phyloP scores from a whole-genome alignment of 2,797 vertebrate genomes.

The Gallinago stenura region DNA sequence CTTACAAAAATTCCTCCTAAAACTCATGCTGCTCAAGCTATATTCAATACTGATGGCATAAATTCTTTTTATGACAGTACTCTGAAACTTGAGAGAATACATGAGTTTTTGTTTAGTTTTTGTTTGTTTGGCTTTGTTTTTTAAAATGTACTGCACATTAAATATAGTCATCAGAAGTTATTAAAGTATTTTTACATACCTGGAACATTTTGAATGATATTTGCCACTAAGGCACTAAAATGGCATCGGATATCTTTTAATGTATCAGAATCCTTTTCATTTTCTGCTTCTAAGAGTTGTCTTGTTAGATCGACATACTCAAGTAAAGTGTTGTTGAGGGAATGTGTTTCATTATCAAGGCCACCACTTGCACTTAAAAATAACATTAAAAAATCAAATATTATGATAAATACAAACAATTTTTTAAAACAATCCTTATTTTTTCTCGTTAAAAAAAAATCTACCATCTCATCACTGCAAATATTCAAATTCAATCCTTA shows the following conservation, averaged over 20 bases:
- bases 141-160: not conserved
- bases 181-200: constrained; percentile 79
- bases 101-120: not conserved
- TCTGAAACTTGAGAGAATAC: not conserved
- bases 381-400: not conserved
- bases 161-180: not conserved
- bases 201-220: constrained; percentile 99
- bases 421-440: not conserved
- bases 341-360: constrained; percentile 96
- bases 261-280: constrained; percentile 98
- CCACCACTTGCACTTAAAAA: constrained; percentile 92
- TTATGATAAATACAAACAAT: not conserved
- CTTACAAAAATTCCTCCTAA: not conserved
- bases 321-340: constrained; percentile 94
- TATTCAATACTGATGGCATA: not conserved
- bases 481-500: not conserved
- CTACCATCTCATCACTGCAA: not conserved
- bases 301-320: constrained; percentile 98
- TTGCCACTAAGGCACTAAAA: constrained; percentile 99
- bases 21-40: not conserved
- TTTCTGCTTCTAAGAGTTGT: constrained; percentile 97
- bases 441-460: not conserved
- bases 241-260: constrained; percentile 97
- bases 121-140: not conserved
- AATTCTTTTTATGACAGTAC: not conserved